These are phyloP conservation scores for Stictocephala bisonia DNA, from an alignment of 2,888 invertebrate genomes.

Conservation along the genomic window DNA sequence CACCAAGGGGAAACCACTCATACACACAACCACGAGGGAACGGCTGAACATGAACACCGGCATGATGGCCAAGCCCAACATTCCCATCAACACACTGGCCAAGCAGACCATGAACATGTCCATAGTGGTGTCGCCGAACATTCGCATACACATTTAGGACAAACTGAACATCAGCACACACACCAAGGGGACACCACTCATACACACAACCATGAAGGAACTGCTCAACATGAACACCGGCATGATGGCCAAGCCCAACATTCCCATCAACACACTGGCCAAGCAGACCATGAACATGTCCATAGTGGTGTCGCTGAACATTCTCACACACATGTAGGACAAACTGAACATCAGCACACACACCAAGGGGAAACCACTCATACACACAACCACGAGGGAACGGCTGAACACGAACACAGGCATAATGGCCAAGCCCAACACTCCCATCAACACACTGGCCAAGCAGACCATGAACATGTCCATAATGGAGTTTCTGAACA, in stretches of 20 bases:
- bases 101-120: slow-evolving; percentile 54
- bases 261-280: slow-evolving; percentile 56
- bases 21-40: slow-evolving; percentile 52
- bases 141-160: slow-evolving; percentile 48
- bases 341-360: slow-evolving; percentile 45
- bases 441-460: slow-evolving; percentile 53
- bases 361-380: slow-evolving; percentile 45
- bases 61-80: slow-evolving; percentile 51
- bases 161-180: slow-evolving; percentile 41
- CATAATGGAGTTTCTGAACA: slow-evolving; percentile 55
- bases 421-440: slow-evolving; percentile 50
- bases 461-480: slow-evolving; percentile 52
- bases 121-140: slow-evolving; percentile 45
- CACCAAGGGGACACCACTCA: no score
- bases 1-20: slow-evolving; percentile 52
- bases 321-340: slow-evolving; percentile 50
- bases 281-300: slow-evolving; percentile 50
- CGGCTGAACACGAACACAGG: slow-evolving; percentile 49
- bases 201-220: no score
- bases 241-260: slow-evolving; percentile 51
- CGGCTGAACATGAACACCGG: slow-evolving; percentile 52
- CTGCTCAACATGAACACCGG: no score
- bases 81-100: slow-evolving; percentile 53
- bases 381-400: slow-evolving; percentile 50
- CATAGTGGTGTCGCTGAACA: slow-evolving; percentile 49